Evolutionary conservation across 2,797 vertebrate genomes (phyloP), one percentile per base, ranked within the genome.

Genomic region (Lepus oiostolus): DNA sequence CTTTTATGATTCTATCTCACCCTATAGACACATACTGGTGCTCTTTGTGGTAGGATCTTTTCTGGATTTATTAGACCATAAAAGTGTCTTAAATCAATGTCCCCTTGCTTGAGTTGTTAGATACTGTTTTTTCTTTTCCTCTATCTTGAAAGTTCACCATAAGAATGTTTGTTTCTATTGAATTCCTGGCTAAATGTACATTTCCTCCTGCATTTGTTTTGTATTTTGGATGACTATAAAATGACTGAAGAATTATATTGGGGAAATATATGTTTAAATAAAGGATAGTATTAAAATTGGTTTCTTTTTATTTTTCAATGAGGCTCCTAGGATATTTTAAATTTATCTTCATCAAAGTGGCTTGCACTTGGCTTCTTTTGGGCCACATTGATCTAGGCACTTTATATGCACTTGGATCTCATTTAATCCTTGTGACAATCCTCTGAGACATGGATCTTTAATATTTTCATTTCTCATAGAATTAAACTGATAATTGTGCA

Each of bases 131-230:
- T 35, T 35, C 32, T 47, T 71, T 38, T 79, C 47, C 26, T 79
- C 16, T 65, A 30, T 82, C 91, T 71, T 90, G 70, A 83, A 85
- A 50, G 17, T 88, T 88, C 50, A 58, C 30, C 28, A 91, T 80
- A 80, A 87, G 28, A 24, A 96, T 77, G 21, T 91, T 93, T 89
- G 17, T 91, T 85, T 94, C 70, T 89, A 90, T 50, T 93, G 4
- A 77, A 76, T 95, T 95, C 24, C 42, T 94, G 11, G 83, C 24
- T 47, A 76, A 63, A 84, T 26, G 35, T 81, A 76, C 32, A 82
- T 86, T 94, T 91, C 47, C 16, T 71, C 4, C 2, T 90, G 65
- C 30, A 26, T 96, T 95, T 88, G 32, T 85, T 88, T 90, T 5
- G 70, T 60, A 4, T 76, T 60, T 88, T 79, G 70, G 24, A 9